Evolutionary conservation across 2,113 vertebrate species (phyloP), one percentile per base, ranked within the genome.

Genomic region (Seriola aureovittata): DNA sequence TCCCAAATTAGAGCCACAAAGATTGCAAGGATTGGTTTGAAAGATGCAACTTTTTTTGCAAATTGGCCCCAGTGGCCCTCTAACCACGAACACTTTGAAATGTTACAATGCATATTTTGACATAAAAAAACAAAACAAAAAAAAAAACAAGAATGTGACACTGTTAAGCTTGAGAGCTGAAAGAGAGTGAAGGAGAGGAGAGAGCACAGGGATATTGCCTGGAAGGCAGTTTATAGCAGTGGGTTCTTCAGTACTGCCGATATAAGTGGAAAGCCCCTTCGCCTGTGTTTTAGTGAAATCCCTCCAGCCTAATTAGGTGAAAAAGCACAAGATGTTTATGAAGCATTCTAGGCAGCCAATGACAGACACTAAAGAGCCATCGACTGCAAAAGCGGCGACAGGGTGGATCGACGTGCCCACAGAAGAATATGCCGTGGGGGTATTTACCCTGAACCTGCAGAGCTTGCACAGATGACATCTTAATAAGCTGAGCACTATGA

Each of bases 301-400:
- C 94, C 93, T 91, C 87, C 85, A 93, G 95, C 85, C 93, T 96
- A 95, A 96, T 96, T 96, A 95, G 78, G 79, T 90, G 86, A 93
- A 92, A 91, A 94, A 92, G 85, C 86, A 88, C 87, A 94, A 92
- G 90, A 94, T 95, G 94, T 95, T 95, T 93, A 86, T 92, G 87
- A 94, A 91, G 94, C 85, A 82, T 93, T 93, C 72, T 62, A 75
- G 81, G 71, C 88, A 86, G 89, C 89, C 86, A 67, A 73, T 84
- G 93, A 94, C 93, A 92, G 90, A 70, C 92, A 85, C 91, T 94
- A 93, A 95, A 95, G 94, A 93, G 93, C 84, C 91, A 93, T 92
- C 62, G 84, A 93, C 90, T 93, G 88, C 85, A 81, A 64, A 88
- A 91, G 90, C 34, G 88, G 93, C 81, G 88, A 93, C 92, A 88